Evolutionary conservation across 2,113 vertebrate species (phyloP).

Genomic region (Syngnathus scovelli): DNA sequence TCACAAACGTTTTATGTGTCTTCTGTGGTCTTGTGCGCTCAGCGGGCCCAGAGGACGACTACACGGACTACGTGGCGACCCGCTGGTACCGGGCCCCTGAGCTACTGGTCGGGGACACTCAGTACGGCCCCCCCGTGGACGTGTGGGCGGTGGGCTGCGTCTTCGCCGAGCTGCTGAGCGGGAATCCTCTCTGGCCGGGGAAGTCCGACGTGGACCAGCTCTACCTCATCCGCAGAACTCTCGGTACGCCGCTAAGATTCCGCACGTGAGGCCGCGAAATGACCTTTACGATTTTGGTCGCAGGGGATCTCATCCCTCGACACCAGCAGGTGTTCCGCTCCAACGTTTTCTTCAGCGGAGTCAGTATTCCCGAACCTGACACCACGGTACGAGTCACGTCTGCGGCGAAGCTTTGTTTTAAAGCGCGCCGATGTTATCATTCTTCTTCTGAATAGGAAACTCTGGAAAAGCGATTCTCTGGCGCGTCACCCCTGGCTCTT

Average conservation of each 20-base stretch:
- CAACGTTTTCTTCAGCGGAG: constrained; percentile 76
- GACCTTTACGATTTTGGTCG: background rate
- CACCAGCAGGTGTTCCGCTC: constrained; percentile 76
- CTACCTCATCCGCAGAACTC: constrained; percentile 84
- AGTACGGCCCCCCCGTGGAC: constrained; percentile 89
- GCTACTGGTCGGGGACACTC: constrained; percentile 91
- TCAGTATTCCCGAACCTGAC: constrained; percentile 76
- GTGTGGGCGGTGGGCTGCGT: constrained; percentile 96
- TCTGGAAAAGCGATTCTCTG: constrained; percentile 68
- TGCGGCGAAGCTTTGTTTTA: background rate
- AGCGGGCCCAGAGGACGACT: constrained; percentile 89
- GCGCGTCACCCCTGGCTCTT: constrained; percentile 56
- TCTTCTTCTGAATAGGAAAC: constrained; percentile 60
- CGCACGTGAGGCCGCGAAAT: background rate
- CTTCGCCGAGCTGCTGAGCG: constrained; percentile 86
- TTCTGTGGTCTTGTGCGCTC: constrained; percentile 1
- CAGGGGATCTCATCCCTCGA: constrained; percentile 76
- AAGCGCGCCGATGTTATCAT: background rate
- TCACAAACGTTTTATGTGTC: background rate
- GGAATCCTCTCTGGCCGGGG: constrained; percentile 89
- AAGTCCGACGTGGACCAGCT: constrained; percentile 92
- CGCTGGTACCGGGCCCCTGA: constrained; percentile 94
- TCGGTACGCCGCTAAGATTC: constrained; percentile 71
- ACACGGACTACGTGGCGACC: constrained; percentile 96
- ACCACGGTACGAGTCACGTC: constrained; percentile 55